Evolutionary conservation across 2,888 invertebrate species (phyloP), one percentile per base, ranked within the genome.

Genomic region (Mimas tiliae): DNA sequence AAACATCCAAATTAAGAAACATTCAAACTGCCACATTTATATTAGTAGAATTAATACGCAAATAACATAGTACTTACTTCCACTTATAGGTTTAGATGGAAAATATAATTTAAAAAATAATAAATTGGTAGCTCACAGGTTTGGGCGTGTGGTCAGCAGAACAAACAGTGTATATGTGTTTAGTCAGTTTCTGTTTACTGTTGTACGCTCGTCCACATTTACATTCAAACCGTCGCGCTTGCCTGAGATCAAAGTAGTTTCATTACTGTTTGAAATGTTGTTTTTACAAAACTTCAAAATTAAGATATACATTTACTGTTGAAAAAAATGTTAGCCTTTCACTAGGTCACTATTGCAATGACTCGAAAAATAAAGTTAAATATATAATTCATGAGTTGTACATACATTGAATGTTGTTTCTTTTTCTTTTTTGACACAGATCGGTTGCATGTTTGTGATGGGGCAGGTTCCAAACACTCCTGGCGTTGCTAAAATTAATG

Each of bases 381-480:
- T n/a, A n/a, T n/a, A n/a, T 12, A 4, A 50, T 21, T 34, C n/a
- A 53, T 50, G 8, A 27, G 21, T 16, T 19, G 12, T 19, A 65
- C 68, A 67, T 75, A 88, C 88, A 80, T 80, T 38, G 79, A 66
- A 74, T 86, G 85, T n/a, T 77, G 80, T 12, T 75, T 77, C 68
- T 79, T 82, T 52, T 78, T 81, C 19, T 77, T 78, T 69, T 74
- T 82, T 0, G 68, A 48, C 19, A 85, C 68, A 16, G 71, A 70
- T 71, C 80, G 72, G 63, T 77, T 75, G 64, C 86, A 85, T 64
- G 83, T 72, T 4, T 73, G 69, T 66, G 83, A 84, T 0, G 70
- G 66, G 68, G 65, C 55, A 2, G 45, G 65, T 16, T 55, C 65
- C 7, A 33, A 7, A 38, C 14, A n/a, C 55, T 8, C 72, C 55